Base-by-base conservation (phyloP, 2,113 vertebrate species). In the Prunella fulvescens region DNA sequence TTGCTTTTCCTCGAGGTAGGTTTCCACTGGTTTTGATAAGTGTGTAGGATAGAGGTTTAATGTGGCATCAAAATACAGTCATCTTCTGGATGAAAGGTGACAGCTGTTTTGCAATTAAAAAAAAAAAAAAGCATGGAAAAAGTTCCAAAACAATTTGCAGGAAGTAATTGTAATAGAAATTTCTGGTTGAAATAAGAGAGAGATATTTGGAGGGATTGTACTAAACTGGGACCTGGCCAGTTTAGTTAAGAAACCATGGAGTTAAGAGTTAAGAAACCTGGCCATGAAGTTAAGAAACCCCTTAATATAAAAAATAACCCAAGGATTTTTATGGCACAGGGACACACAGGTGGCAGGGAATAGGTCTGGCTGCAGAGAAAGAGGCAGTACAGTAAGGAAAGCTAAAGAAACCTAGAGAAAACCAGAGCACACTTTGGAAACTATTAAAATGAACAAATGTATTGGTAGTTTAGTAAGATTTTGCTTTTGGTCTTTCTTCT, bases 341-440 rank as follows among this genome's bases (percentile, higher is more conserved):
- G 80, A 29, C 3, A 2, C 0, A 0, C 15, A 66, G 61, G 42
- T 6, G 5, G 31, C 4, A 1, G 10, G 9, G 67, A 80, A 37
- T 1, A 0, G 11, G 9, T 62, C 51, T 88, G 78, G 40, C 64
- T 85, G n/a, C 2, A 51, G 12, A 85, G 48, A 26, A 74, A 54
- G 31, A 33, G 31, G 24, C 26, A 80, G 17, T 19, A 19, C 2
- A 5, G 16, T 11, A 53, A 56, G 42, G 29, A 66, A 65, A 69
- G n/a, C 17, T 35, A 11, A 47, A 53, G 48, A 72, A 82, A n/a
- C 6, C 3, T n/a, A 39, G 11, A 89, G 45, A 73, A 87, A 90
- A 72, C 3, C 62, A 60, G 23, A 42, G 14, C 2, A 11, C 53
- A 12, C 15, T 25, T 73, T 5, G 12, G 61, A 53, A 88, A 85